phyloP scores from a whole-genome alignment of 2,797 vertebrate genomes.

The Arnoldichthys spilopterus region DNA sequence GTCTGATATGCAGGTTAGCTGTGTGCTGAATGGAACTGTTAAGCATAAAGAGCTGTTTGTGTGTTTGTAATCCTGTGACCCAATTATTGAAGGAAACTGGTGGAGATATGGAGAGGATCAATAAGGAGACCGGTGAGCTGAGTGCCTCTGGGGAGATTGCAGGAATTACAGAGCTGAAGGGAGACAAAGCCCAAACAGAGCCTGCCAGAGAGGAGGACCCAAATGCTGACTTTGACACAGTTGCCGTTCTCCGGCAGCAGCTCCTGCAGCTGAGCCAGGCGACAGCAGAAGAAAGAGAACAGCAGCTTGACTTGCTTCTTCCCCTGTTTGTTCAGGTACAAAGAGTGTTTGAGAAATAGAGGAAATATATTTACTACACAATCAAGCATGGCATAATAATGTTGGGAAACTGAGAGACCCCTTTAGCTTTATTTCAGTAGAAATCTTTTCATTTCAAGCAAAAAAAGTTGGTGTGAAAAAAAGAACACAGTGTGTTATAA shows the following conservation, averaged over 20 bases:
- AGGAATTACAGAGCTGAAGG: slow-evolving; percentile 64
- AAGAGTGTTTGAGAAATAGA: not conserved
- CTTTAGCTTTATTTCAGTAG: not conserved
- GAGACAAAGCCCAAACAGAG: slow-evolving; percentile 46
- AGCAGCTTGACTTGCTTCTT: slow-evolving; percentile 65
- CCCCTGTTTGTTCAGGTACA: slow-evolving; percentile 77
- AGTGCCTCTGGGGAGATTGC: slow-evolving; percentile 75
- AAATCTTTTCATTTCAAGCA: not conserved
- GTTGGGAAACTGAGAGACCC: not conserved
- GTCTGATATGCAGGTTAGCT: not conserved
- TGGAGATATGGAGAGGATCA: slow-evolving; percentile 71
- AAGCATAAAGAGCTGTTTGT: not conserved
- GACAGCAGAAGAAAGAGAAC: slow-evolving; percentile 59
- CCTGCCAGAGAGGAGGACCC: slow-evolving; percentile 25
- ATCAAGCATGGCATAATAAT: not conserved
- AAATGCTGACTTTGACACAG: slow-evolving; percentile 50
- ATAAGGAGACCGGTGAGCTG: slow-evolving; percentile 78
- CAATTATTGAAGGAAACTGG: slow-evolving; percentile 54
- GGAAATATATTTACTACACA: not conserved
- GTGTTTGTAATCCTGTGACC: slow-evolving; percentile 22
- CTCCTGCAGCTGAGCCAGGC: slow-evolving; percentile 64
- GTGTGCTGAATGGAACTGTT: not conserved
- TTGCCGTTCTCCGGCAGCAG: slow-evolving; percentile 65
- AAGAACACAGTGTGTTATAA: not conserved
- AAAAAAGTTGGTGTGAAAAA: not conserved